A percentile compares a stretch with the other conserved stretches of the same genome.
Conservation (phyloP, 1,140 invertebrate species). For the Leptestheria dahalacensis region DNA sequence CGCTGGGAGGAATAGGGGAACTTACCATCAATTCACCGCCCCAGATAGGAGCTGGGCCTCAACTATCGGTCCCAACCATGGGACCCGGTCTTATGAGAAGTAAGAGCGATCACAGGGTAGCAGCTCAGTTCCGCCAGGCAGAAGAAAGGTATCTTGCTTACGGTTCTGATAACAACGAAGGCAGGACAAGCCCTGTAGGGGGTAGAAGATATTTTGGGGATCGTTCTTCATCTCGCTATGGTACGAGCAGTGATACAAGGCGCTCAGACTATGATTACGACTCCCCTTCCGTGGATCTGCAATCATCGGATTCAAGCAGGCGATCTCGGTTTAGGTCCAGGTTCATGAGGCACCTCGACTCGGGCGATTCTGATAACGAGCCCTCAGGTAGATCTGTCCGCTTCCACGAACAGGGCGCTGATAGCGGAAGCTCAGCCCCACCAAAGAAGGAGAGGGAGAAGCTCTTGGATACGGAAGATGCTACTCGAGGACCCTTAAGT, state of each 20-base stretch:
- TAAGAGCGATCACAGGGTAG: slow-evolving; percentile 82
- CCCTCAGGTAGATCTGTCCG: slow-evolving; percentile 38
- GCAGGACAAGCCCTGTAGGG: slow-evolving; percentile 8
- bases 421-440: slow-evolving; percentile 23
- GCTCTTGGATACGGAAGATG: slow-evolving; percentile 76
- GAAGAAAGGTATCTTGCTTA: slow-evolving; percentile 38
- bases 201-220: slow-evolving; percentile 21
- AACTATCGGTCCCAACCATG: slow-evolving; percentile 41
- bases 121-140: slow-evolving; percentile 71
- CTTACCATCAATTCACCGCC: slow-evolving; percentile 52
- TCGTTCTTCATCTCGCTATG: slow-evolving; percentile 17
- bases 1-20: slow-evolving; percentile 71
- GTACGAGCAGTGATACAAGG: slow-evolving; percentile 20
- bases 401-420: slow-evolving; percentile 33
- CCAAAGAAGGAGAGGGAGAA: slow-evolving; percentile 50
- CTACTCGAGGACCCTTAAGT: slow-evolving; percentile 68
- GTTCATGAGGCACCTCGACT: slow-evolving; percentile 44
- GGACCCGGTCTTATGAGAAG: slow-evolving; percentile 68
- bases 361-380: slow-evolving; percentile 52
- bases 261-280: slow-evolving; percentile 25
- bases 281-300: slow-evolving; percentile 25
- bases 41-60: slow-evolving; percentile 29
- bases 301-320: slow-evolving; percentile 18
- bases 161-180: slow-evolving; percentile 17
- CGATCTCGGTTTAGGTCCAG: slow-evolving; percentile 51